Conservation (phyloP, 2,113 vertebrate species). For the Festucalex cinctus region DNA sequence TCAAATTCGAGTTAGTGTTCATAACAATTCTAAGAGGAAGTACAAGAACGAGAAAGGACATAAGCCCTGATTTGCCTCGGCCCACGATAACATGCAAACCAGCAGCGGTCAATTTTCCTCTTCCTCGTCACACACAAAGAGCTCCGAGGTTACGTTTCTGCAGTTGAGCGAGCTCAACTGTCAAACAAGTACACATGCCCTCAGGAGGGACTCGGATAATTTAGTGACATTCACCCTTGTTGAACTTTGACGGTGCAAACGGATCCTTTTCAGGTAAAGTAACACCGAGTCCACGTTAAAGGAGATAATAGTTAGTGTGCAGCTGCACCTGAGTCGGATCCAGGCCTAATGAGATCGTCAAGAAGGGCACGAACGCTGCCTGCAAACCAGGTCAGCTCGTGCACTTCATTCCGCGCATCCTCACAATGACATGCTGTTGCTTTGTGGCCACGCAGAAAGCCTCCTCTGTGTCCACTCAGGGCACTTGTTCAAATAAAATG, state of each 20-base stretch:
- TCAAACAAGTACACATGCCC: conserved; percentile 18
- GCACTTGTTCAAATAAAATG: conserved; percentile 58
- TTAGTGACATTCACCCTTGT: conserved; percentile 18
- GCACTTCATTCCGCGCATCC: conserved; percentile 47
- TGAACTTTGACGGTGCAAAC: conserved; percentile 28
- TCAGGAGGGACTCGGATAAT: conserved; percentile 2
- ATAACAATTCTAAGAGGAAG: conserved; percentile 38
- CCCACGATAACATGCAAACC: conserved; percentile 9
- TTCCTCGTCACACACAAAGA: conserved; percentile 7
- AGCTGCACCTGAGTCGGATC: conserved; percentile 32
- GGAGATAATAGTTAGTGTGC: conserved; percentile 3
- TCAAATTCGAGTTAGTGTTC: not conserved
- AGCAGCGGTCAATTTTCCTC: conserved; percentile 1
- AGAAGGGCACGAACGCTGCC: conserved; percentile 9
- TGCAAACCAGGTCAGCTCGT: conserved; percentile 59
- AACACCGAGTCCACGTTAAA: conserved; percentile 13
- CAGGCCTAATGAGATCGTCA: conserved; percentile 19
- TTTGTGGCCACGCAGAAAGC: conserved; percentile 47
- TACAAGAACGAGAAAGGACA: conserved; percentile 21
- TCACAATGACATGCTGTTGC: conserved; percentile 60
- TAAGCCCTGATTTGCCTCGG: not conserved
- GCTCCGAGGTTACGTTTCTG: conserved; percentile 10
- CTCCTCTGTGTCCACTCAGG: conserved; percentile 33
- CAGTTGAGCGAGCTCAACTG: conserved; percentile 1
- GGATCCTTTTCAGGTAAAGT: conserved; percentile 36